Evolutionary conservation across 2,888 invertebrate genomes (phyloP).

Genomic region (Phragmatobia fuliginosa): DNA sequence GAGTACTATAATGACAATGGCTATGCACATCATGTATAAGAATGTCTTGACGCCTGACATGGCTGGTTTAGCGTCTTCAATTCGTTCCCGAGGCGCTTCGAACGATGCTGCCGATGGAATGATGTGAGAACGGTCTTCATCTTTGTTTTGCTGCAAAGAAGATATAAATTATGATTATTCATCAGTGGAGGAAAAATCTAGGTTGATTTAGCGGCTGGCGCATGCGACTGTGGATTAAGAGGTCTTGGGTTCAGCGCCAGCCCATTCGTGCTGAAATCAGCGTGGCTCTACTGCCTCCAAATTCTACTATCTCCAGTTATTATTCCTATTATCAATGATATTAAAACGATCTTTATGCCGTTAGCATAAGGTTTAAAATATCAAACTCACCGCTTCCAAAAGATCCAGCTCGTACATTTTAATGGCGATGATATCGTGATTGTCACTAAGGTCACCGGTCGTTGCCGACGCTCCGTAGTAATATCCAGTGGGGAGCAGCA

Average conservation of each 20-base stretch:
- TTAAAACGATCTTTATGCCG: neutral
- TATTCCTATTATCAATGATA: too few species aligned
- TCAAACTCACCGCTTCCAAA: constrained; percentile 84
- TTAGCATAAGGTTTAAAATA: neutral
- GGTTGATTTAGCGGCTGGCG: too few species aligned
- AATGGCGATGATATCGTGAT: constrained; percentile 97
- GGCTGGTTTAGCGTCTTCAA: constrained; percentile 95
- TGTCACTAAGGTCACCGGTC: constrained; percentile 98
- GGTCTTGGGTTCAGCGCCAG: too few species aligned
- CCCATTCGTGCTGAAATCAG: too few species aligned
- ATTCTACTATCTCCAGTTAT: too few species aligned
- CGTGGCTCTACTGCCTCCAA: too few species aligned
- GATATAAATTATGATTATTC: neutral
- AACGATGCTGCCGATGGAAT: constrained; percentile 95
- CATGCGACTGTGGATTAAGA: too few species aligned
- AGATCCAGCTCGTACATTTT: constrained; percentile 97
- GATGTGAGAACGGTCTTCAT: constrained; percentile 93
- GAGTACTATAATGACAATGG: constrained; percentile 93
- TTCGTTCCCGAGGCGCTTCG: constrained; percentile 96
- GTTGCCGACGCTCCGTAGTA: constrained; percentile 97
- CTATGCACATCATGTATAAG: constrained; percentile 93
- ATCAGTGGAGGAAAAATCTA: neutral
- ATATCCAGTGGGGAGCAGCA: constrained; percentile 97
- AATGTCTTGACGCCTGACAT: constrained; percentile 97
- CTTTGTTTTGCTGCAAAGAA: constrained; percentile 83